These are phyloP conservation scores for Hymenochirus boettgeri DNA, from an alignment of 2,113 vertebrate genomes.

Conservation along the genomic window DNA sequence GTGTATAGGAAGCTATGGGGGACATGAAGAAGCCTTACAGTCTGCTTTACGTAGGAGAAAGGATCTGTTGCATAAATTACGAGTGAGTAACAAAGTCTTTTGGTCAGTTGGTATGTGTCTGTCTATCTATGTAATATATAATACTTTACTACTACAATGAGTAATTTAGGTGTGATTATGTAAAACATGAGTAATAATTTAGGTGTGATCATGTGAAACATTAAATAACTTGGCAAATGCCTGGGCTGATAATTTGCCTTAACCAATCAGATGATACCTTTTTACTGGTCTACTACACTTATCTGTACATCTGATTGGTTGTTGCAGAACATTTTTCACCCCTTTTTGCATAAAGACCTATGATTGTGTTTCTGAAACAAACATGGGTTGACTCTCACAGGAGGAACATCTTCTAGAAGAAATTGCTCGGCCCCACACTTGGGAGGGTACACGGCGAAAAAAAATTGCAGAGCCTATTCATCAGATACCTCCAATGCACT, in stretches of 20 bases:
- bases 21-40: constrained; percentile 53
- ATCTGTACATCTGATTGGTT: no score
- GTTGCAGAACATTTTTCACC: no score
- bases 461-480: constrained; percentile 28
- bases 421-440: constrained; percentile 48
- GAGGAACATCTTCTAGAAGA: constrained; percentile 73
- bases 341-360: no score
- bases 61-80: constrained; percentile 67
- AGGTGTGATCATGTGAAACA: no score
- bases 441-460: constrained; percentile 45
- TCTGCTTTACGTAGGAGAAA: constrained; percentile 66
- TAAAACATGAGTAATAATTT: no score
- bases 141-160: no score
- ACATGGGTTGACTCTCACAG: constrained; percentile 49
- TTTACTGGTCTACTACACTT: no score
- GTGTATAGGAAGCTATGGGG: constrained; percentile 57
- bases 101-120: background rate
- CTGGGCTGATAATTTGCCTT: no score
- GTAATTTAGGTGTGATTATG: no score
- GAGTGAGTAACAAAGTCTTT: constrained; percentile 54
- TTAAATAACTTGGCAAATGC: no score
- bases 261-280: no score
- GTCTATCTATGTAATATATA: no score
- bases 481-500: background rate
- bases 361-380: background rate